Base-by-base conservation (phyloP, 2,797 vertebrate genomes). In the Clarias laeviceps region DNA sequence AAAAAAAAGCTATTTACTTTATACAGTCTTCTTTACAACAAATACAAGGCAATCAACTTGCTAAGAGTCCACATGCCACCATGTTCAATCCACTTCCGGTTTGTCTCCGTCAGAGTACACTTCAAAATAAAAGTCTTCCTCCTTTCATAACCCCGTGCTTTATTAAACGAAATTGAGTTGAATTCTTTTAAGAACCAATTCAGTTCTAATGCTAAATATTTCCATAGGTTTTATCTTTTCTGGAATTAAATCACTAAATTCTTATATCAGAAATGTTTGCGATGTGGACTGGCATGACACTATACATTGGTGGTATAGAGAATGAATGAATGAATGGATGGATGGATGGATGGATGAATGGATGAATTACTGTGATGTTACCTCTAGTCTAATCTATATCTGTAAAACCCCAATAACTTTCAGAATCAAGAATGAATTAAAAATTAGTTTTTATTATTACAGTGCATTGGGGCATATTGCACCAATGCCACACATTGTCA, bases 91-190 rank as follows among this genome's bases (percentile, higher is more conserved):
- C 54, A 73, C 82, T 72, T 86, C 85, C 85, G 81, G 64, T 54
- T 86, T 62, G 64, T 5, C 45, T 8, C 3, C 54, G 69, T 29
- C 14, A n/a, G 12, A n/a, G 57, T 14, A 4, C 32, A 79, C 45
- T 86, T 83, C 85, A 86, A 83, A 83, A 86, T 83, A 86, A 83
- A 86, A 86, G 85, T 27, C 80, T 18, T 5, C 6, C 1, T 20
- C 1, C 8, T 7, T 20, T 1, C 15, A 57, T 3, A 15, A 29
- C 17, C 27, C 8, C 18, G 9, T 54, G 24, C 2, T 27, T 54
- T 29, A 5, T 1, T 73, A 15, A 72, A 40, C 68, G 37, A 40
- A 40, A 40, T 57, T 57, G 17, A 57, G 17, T 40, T 40, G 56
- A 18, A 69, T 34, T 11, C 66, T 17, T 20, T 69, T 69, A 2